These are phyloP conservation scores for Lordiphosa clarofinis DNA, from an alignment of 1,140 invertebrate genomes.

Conservation along the genomic window DNA sequence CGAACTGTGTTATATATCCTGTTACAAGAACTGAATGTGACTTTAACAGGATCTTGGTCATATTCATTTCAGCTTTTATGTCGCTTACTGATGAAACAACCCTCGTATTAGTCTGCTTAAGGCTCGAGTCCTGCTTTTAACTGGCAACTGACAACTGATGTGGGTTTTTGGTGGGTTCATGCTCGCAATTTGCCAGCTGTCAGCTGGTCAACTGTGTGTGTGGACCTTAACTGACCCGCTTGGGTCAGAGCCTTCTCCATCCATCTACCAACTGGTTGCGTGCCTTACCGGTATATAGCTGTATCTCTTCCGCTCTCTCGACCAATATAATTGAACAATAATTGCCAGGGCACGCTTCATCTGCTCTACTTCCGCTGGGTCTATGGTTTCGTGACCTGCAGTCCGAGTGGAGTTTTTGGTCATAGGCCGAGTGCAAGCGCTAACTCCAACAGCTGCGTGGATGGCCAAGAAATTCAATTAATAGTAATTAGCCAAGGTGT, in stretches of 20 bases:
- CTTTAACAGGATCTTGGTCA: too few species aligned
- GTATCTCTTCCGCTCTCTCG: conserved; percentile 15
- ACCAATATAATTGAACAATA: conserved; percentile 71
- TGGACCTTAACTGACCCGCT: conserved; percentile 29
- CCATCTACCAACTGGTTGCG: conserved; percentile 11
- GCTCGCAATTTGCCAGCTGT: conserved; percentile 58
- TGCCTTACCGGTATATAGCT: conserved; percentile 22
- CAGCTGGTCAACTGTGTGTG: conserved; percentile 41
- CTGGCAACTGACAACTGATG: conserved; percentile 49
- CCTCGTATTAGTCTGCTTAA: too few species aligned
- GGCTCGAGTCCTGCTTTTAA: too few species aligned
- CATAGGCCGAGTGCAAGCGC: conserved; percentile 2
- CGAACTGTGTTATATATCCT: too few species aligned
- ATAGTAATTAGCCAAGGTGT: conserved; percentile 77
- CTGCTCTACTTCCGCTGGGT: conserved; percentile 31
- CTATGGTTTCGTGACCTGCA: conserved; percentile 28
- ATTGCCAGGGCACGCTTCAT: conserved; percentile 65
- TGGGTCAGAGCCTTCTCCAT: conserved; percentile 14
- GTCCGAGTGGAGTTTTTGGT: background rate
- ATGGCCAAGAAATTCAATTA: conserved; percentile 68
- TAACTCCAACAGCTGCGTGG: conserved; percentile 55
- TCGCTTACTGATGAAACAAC: too few species aligned
- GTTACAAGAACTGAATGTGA: too few species aligned
- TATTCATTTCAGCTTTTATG: too few species aligned
- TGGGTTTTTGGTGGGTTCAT: conserved; percentile 34